Evolutionary conservation across 2,888 invertebrate species (phyloP).

Genomic region (Petrophora chlorosata): DNA sequence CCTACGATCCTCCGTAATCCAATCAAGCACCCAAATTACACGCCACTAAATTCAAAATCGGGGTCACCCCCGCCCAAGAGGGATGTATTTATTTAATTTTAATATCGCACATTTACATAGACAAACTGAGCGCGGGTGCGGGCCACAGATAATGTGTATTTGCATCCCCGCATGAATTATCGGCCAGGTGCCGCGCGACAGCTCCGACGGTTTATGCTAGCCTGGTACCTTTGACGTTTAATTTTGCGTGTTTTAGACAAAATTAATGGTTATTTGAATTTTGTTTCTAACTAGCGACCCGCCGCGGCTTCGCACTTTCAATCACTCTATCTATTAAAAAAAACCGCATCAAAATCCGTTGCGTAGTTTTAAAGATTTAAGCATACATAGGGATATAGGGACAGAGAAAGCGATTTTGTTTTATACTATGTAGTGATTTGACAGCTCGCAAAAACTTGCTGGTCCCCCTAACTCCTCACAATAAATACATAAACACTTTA

Average conservation of each 20-base stretch:
- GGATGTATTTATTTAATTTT: constrained; percentile 77
- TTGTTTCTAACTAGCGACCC: no score
- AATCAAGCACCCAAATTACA: constrained; percentile 16
- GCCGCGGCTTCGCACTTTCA: no score
- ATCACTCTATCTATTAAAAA: no score
- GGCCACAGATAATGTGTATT: constrained; percentile 73
- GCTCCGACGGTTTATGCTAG: constrained; percentile 21
- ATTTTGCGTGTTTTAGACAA: constrained; percentile 23
- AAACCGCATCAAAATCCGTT: no score
- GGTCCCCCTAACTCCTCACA: no score
- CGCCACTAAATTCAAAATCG: constrained; percentile 30
- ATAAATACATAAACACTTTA: no score
- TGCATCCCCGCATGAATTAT: constrained; percentile 64
- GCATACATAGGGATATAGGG: no score
- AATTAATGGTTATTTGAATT: constrained; percentile 19
- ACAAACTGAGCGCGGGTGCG: constrained; percentile 62
- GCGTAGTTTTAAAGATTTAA: no score
- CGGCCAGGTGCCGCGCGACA: constrained; percentile 29
- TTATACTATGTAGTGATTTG: no score
- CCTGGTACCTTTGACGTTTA: constrained; percentile 23
- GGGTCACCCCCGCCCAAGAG: constrained; percentile 32
- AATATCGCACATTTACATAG: constrained; percentile 76
- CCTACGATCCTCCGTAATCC: constrained; percentile 11
- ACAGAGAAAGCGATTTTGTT: no score
- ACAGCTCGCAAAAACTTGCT: no score